A percentile compares a stretch with the other conserved stretches of the same genome.
Conservation (phyloP, 2,888 invertebrate genomes). For the Oeneis ivallda region DNA sequence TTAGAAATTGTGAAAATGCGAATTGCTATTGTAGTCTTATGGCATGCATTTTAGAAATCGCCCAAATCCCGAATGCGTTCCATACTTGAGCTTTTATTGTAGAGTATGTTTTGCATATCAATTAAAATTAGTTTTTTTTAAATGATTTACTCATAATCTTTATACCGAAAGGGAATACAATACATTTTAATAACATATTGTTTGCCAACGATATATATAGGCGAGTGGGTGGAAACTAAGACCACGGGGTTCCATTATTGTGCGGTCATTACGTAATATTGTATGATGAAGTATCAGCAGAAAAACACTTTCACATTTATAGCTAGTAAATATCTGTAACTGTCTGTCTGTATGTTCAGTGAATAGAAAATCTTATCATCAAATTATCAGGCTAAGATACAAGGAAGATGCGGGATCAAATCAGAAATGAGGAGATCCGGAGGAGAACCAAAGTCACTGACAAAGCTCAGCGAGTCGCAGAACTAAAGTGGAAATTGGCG, state of each 20-base stretch:
- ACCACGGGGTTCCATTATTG: slow-evolving; percentile 14
- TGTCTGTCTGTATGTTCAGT: not conserved
- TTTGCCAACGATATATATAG: not conserved
- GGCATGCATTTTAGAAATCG: not conserved
- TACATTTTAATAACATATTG: slow-evolving; percentile 13
- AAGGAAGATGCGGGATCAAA: no score
- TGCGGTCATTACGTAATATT: slow-evolving; percentile 1
- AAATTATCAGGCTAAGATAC: no score
- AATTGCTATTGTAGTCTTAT: no score
- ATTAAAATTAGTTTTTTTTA: not conserved
- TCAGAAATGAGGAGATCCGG: no score
- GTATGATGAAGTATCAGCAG: slow-evolving; percentile 9
- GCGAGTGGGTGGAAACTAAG: slow-evolving; percentile 10
- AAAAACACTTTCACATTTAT: slow-evolving; percentile 7
- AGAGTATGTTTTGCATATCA: not conserved
- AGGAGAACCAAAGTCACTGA: no score
- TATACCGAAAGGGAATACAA: not conserved
- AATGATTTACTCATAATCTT: not conserved
- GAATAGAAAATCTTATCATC: no score
- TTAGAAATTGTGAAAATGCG: no score
- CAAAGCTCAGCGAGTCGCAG: no score
- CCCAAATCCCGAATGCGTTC: not conserved
- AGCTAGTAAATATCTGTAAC: not conserved
- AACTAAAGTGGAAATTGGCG: no score
- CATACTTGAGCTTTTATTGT: not conserved